Base-by-base conservation (phyloP, 2,113 vertebrate species). In the Tachycineta bicolor region DNA sequence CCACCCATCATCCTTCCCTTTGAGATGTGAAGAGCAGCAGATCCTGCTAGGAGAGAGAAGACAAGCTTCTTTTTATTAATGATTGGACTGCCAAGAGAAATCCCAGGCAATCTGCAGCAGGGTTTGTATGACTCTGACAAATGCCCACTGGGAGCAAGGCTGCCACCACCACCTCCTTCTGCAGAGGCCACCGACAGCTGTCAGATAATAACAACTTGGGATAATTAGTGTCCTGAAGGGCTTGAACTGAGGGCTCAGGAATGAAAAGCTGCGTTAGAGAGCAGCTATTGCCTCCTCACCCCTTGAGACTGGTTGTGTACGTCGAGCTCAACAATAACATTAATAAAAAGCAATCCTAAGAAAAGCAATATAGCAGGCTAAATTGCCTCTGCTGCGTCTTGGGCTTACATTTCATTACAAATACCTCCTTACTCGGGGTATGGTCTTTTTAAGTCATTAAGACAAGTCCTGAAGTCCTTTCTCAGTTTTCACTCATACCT, bases 211-310 rank as follows among this genome's bases (percentile, higher is more conserved):
- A 92, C 84, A 94, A 21, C 91, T 94, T 80, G 46, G 79, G 91
- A 86, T 94, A 96, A 96, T 96, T 97, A 88, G 82, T 94, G 71
- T 96, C 94, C 92, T 96, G 68, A 93, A 96, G 92, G 92, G 76
- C 88, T 94, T 47, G 44, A 92, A 74, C 90, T 49, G 47, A 88
- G 85, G 47, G 56, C 47, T 93, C 31, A 67, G 79, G 71, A 93
- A 90, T 94, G 93, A 96, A 96, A 94, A 89, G 50, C 41, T 91
- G n/a, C 73, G 44, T 92, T 91, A 92, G 78, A 88, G 58, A 95
- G 80, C 47, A 85, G 90, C 81, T 80, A 83, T 91, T 88, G 39
- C 68, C 62, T 83, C 39, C 34, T 83, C 78, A 88, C 70, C 93
- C 82, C 85, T 77, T 0, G 47, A 91, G 95, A 93, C 47, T 9